phyloP scores from a whole-genome alignment of 2,888 invertebrate genomes.

The Hedychridium roseum region DNA sequence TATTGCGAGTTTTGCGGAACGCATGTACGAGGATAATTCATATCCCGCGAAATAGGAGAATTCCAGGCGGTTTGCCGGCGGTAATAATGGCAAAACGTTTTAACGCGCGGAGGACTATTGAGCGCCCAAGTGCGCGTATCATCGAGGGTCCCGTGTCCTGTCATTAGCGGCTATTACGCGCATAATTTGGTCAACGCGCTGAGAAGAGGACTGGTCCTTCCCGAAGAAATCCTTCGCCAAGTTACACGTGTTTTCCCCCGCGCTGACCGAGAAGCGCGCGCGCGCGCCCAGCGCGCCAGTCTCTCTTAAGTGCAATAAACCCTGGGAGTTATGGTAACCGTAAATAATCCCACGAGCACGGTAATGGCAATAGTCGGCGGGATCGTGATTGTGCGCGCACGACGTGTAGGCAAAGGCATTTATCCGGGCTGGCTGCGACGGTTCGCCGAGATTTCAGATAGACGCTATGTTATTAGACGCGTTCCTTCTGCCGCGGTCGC shows the following conservation, averaged over 20 bases:
- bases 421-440: conserved; percentile 19
- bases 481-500: conserved; percentile 14
- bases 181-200: conserved; percentile 14
- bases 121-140: too few relatives aligned
- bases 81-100: too few relatives aligned
- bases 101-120: too few relatives aligned
- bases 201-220: conserved; percentile 5
- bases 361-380: conserved; percentile 32
- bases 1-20: too few relatives aligned
- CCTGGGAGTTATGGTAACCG: conserved; percentile 50
- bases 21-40: too few relatives aligned
- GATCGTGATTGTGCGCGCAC: conserved; percentile 27
- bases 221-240: conserved; percentile 6
- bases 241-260: conserved; percentile 38
- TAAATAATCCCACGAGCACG: conserved; percentile 51
- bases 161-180: conserved; percentile 7
- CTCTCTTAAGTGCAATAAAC: conserved; percentile 43
- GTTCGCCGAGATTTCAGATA: conserved; percentile 20
- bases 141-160: too few relatives aligned
- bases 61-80: too few relatives aligned
- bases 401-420: conserved; percentile 17
- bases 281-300: conserved; percentile 30
- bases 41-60: too few relatives aligned
- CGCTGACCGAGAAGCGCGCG: too few relatives aligned
- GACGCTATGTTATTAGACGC: conserved; percentile 23